Evolutionary conservation across 2,113 vertebrate genomes (phyloP).

Genomic region (Lethenteron reissneri): DNA sequence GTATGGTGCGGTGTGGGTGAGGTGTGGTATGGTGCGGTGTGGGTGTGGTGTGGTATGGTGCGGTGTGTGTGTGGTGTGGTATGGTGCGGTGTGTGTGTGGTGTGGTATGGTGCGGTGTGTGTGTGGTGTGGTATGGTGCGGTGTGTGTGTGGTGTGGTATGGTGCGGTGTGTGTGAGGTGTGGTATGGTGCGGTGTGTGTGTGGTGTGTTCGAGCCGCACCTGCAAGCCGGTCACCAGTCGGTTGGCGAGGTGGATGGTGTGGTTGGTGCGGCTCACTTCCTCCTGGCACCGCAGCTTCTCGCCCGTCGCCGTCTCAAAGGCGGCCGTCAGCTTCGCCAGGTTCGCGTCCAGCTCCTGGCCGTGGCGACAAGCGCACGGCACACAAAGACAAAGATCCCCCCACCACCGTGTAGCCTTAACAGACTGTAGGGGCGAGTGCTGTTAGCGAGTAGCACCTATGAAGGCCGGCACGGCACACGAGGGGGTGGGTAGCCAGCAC

Average conservation of each 20-base stretch:
- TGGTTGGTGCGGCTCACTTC: conserved; percentile 31
- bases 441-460: too few species aligned
- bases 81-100: neutral
- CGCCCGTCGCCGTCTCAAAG: conserved; percentile 31
- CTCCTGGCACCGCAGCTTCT: conserved; percentile 37
- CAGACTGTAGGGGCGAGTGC: too few species aligned
- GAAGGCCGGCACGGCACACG: too few species aligned
- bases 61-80: too few species aligned
- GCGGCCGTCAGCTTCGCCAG: conserved; percentile 29
- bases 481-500: too few species aligned
- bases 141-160: neutral
- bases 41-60: neutral
- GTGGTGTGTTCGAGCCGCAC: conserved; percentile 17
- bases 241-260: conserved; percentile 32
- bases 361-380: too few species aligned
- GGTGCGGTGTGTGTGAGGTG: neutral
- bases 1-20: neutral
- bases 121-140: neutral
- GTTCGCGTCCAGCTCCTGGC: conserved; percentile 35
- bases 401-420: too few species aligned
- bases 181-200: neutral
- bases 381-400: too few species aligned
- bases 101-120: neutral
- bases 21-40: neutral
- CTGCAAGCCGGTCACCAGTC: conserved; percentile 36